Conservation (phyloP, 2,888 invertebrate genomes). For the Psylliodes chrysocephalus region DNA sequence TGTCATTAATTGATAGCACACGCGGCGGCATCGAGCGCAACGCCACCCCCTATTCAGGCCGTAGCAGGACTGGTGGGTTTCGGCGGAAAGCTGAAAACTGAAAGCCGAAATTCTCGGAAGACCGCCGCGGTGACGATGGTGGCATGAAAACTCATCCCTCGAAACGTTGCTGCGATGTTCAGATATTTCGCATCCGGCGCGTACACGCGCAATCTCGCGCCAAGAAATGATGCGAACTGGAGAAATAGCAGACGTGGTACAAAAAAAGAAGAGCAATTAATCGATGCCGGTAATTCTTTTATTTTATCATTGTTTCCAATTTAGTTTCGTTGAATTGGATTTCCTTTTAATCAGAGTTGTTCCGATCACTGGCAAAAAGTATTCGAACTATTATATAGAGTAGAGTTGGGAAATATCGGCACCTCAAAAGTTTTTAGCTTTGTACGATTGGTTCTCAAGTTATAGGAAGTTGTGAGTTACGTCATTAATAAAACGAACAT, state of each 20-base stretch:
- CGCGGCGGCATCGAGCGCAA: constrained; percentile 1
- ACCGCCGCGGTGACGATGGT: constrained; percentile 4
- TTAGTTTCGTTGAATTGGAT: no score
- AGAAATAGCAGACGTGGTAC: background rate
- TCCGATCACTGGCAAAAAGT: no score
- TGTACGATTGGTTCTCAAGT: no score
- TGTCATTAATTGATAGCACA: constrained; percentile 3
- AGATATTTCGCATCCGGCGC: background rate
- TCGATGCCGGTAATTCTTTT: background rate
- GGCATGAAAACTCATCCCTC: constrained; percentile 16
- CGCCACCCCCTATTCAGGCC: constrained; percentile 11
- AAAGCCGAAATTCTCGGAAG: constrained; percentile 6
- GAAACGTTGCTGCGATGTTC: constrained; percentile 2
- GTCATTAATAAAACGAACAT: no score
- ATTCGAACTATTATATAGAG: no score
- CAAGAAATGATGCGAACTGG: background rate
- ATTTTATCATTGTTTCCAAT: no score
- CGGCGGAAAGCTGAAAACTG: constrained; percentile 2
- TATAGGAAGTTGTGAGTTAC: no score
- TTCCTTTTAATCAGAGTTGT: no score
- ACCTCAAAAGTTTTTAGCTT: no score
- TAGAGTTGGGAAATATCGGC: no score
- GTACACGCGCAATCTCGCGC: constrained; percentile 1
- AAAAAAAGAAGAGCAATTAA: background rate
- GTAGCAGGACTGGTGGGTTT: constrained; percentile 9